phyloP scores from a whole-genome alignment of 2,888 invertebrate genomes.

The Cremastinae sp. region DNA sequence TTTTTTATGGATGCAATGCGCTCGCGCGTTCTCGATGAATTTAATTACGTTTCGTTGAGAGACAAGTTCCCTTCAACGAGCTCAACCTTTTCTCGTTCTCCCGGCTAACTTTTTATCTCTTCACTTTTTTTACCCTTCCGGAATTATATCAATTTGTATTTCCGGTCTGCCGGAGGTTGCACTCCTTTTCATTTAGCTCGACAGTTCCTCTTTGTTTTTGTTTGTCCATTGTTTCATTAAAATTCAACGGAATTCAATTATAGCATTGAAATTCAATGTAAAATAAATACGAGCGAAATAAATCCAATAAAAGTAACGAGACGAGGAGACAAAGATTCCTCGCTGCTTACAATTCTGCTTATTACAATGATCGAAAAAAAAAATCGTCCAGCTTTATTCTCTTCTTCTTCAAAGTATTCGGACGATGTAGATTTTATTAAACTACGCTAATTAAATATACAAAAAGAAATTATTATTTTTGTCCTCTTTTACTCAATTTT shows the following conservation, averaged over 20 bases:
- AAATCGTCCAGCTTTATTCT: background rate
- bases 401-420: too few relatives aligned
- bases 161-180: conserved; percentile 1
- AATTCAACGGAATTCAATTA: conserved; percentile 51
- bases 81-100: background rate
- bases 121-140: background rate
- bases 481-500: too few relatives aligned
- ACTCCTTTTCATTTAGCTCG: conserved; percentile 21
- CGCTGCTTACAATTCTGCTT: background rate
- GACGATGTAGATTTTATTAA: too few relatives aligned
- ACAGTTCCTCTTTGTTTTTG: conserved; percentile 10
- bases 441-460: too few relatives aligned
- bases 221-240: conserved; percentile 24
- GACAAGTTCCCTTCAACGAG: conserved; percentile 3
- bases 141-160: conserved; percentile 28
- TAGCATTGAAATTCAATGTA: conserved; percentile 22
- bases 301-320: background rate
- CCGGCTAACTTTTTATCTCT: background rate
- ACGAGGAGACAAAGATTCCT: conserved; percentile 1
- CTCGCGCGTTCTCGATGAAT: background rate
- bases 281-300: conserved; percentile 10
- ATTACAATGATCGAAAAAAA: background rate
- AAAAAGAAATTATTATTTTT: too few relatives aligned
- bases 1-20: too few relatives aligned
- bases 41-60: conserved; percentile 2